Evolutionary conservation across 2,888 invertebrate species (phyloP), one percentile per base, ranked within the genome.

Genomic region (Clivina fossor): DNA sequence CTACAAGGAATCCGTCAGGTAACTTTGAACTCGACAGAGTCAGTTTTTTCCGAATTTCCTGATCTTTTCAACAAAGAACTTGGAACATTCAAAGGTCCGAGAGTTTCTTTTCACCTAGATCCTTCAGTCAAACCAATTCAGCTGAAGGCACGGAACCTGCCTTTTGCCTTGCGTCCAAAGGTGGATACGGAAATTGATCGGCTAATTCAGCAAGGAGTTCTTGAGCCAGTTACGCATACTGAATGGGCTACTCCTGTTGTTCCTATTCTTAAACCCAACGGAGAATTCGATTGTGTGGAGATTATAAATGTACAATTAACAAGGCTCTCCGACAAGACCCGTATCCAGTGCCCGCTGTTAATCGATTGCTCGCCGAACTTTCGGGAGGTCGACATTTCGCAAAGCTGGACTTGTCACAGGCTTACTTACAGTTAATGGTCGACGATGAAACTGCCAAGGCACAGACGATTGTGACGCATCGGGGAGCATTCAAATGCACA

Each of bases 121-220:
- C n/a, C n/a, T n/a, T n/a, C n/a, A n/a, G n/a, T n/a, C n/a, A n/a
- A n/a, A n/a, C n/a, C n/a, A n/a, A n/a, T n/a, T n/a, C n/a, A n/a
- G n/a, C n/a, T n/a, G n/a, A n/a, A n/a, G n/a, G n/a, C 62, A 11
- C 62, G 65, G 1, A 30, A 60, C 4, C 56, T 64, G 24, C 62
- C 63, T 5, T 65, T 64, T 44, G 62, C 64, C 9, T 37, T 64
- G 9, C 60, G 54, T 48, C 43, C 43, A 9, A 63, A 60, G 37
- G 63, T 64, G 7, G 63, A 67, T 26, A 55, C 46, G 38, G 66
- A 64, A 57, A 5, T 64, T 18, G 55, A 61, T 13, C 22, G 61
- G 1, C 54, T 40, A n/a, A 5, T 40, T 3, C 20, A 22, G 3
- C 53, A 60, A 49, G 63, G 61, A 8, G 61, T 66, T 13, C 33